These are phyloP conservation scores for Sphinx pinastri DNA, from an alignment of 2,888 invertebrate species.

Conservation along the genomic window DNA sequence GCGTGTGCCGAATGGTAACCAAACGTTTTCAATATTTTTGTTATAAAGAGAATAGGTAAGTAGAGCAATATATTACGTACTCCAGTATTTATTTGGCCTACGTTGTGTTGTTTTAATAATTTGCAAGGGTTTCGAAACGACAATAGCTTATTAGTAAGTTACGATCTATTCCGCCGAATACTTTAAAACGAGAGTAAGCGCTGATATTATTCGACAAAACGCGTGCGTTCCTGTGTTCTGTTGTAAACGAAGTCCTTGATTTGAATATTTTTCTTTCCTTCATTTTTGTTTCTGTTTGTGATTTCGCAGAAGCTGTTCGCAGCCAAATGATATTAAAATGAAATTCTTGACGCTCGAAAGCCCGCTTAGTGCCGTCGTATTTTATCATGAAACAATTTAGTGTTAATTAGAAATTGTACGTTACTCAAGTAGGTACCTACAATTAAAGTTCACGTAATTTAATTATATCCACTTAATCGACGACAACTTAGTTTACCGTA, in stretches of 20 bases:
- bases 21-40: conserved; percentile 71
- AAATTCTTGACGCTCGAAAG: conserved; percentile 40
- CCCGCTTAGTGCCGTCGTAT: conserved; percentile 37
- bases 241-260: conserved; percentile 16
- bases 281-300: conserved; percentile 23
- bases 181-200: neutral
- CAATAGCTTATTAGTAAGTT: conserved; percentile 27
- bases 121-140: conserved; percentile 10
- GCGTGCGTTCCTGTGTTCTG: conserved; percentile 8
- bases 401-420: conserved; percentile 39
- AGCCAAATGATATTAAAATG: conserved; percentile 36
- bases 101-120: conserved; percentile 22
- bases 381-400: conserved; percentile 39
- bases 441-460: conserved; percentile 40
- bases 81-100: conserved; percentile 50
- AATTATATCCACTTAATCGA: conserved; percentile 37
- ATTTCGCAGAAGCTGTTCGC: conserved; percentile 27
- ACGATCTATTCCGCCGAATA: conserved; percentile 26
- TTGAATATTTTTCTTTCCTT: conserved; percentile 27
- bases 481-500: conserved; percentile 16
- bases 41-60: conserved; percentile 56
- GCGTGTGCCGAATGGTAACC: conserved; percentile 69
- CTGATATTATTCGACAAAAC: conserved; percentile 16
- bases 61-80: conserved; percentile 46
- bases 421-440: conserved; percentile 31